Evolutionary conservation across 2,888 invertebrate species (phyloP).

Genomic region (Anoncus sp.): DNA sequence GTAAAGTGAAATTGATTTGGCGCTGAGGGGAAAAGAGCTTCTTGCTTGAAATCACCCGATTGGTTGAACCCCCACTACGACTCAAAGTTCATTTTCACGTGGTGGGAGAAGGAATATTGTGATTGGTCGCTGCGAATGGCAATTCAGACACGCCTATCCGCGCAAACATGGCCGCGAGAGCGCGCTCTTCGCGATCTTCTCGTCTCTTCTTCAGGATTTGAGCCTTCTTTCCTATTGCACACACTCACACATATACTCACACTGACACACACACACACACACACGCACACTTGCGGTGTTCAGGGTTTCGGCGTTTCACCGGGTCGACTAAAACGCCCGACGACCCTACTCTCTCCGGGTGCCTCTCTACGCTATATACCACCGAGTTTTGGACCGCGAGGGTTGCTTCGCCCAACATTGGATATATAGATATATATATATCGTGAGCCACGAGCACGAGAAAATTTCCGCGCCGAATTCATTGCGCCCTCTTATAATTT

Average conservation of each 20-base stretch:
- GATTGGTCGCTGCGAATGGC: conserved; percentile 77
- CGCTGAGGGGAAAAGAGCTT: conserved; percentile 54
- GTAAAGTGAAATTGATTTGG: conserved; percentile 50
- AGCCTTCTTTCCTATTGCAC: conserved; percentile 39
- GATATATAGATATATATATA: not conserved
- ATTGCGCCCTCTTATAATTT: conserved; percentile 1
- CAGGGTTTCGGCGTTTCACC: conserved; percentile 22
- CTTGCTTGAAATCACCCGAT: conserved; percentile 28
- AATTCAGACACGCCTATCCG: conserved; percentile 80
- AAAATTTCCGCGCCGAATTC: conserved; percentile 14
- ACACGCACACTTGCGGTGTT: conserved; percentile 7
- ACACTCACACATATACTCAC: not conserved
- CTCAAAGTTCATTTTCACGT: no score
- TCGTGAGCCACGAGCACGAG: not conserved
- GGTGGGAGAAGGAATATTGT: no score
- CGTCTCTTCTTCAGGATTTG: conserved; percentile 72
- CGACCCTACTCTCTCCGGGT: conserved; percentile 21
- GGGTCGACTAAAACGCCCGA: conserved; percentile 25
- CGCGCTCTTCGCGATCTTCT: conserved; percentile 65
- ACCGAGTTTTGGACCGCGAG: conserved; percentile 14
- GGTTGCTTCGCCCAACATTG: no score
- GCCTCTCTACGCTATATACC: conserved; percentile 3
- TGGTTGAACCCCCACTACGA: conserved; percentile 48
- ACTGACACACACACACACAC: not conserved
- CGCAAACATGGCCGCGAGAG: conserved; percentile 82